Conservation (phyloP, 2,797 vertebrate genomes). For the Hirundo rustica region DNA sequence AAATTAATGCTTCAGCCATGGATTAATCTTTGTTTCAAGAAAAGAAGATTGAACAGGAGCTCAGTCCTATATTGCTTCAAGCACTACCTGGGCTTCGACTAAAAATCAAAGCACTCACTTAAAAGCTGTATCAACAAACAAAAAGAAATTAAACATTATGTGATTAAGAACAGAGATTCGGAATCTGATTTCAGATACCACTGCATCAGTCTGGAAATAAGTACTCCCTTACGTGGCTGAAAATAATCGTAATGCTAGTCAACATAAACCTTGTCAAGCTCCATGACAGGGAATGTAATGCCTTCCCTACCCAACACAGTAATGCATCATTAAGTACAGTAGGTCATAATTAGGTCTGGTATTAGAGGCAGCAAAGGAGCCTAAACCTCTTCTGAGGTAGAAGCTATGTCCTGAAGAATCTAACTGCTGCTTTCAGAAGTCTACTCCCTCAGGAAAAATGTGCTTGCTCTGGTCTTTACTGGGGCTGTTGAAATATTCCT, state of each 20-base stretch:
- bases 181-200: not conserved
- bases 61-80: not conserved
- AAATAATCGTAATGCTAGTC: not conserved
- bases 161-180: not conserved
- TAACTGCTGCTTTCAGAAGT: not conserved
- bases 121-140: not conserved
- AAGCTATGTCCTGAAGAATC: constrained; percentile 18
- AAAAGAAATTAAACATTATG: not conserved
- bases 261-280: not conserved
- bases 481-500: not conserved
- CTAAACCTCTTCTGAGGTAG: not conserved
- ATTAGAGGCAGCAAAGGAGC: not conserved
- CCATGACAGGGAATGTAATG: not conserved
- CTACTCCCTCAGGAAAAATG: constrained; percentile 44
- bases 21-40: not conserved
- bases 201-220: not conserved
- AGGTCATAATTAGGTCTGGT: not conserved
- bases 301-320: not conserved
- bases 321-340: constrained; percentile 15
- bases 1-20: not conserved
- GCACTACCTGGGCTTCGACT: not conserved
- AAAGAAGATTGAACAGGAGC: not conserved
- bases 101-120: not conserved
- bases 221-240: not conserved
- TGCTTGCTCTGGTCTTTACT: not conserved